Percentiles rank a stretch among this genome's conserved stretches.
These are phyloP conservation scores for Boulengeromyrus knoepffleri DNA, from an alignment of 2,113 vertebrate genomes.

Conservation along the genomic window DNA sequence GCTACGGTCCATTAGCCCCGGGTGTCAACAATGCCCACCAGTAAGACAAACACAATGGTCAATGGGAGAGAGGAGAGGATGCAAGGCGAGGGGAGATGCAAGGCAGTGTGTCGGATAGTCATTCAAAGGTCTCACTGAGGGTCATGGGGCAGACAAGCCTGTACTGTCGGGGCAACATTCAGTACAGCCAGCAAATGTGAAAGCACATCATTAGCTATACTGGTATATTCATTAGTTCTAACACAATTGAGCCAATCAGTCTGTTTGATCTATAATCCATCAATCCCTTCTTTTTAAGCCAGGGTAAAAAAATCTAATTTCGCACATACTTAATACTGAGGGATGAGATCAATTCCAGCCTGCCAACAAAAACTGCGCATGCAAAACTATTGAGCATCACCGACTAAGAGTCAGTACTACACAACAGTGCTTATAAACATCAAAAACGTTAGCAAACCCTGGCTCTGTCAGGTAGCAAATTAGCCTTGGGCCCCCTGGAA, in stretches of 20 bases:
- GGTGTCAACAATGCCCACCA: background rate
- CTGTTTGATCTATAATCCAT: background rate
- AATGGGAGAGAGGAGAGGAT: background rate
- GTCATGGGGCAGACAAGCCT: background rate
- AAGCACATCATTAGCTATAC: background rate
- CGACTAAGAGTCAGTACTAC: background rate
- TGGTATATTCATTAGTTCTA: background rate
- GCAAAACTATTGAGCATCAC: background rate
- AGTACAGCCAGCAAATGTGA: background rate
- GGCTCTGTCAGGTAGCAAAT: background rate
- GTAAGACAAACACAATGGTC: conserved; percentile 12
- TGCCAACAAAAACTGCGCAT: background rate
- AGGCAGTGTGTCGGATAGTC: background rate
- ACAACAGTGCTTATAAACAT: background rate
- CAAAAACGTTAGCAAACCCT: background rate
- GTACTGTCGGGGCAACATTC: background rate
- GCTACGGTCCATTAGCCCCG: background rate
- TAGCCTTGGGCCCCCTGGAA: background rate
- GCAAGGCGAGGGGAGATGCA: background rate
- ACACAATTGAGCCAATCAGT: background rate
- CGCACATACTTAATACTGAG: background rate
- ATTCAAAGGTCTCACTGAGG: background rate
- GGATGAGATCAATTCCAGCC: background rate
- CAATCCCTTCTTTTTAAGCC: background rate
- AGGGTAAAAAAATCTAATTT: background rate